Evolutionary conservation across 1,140 invertebrate species (phyloP).

Genomic region (Polypedilum pembai): DNA sequence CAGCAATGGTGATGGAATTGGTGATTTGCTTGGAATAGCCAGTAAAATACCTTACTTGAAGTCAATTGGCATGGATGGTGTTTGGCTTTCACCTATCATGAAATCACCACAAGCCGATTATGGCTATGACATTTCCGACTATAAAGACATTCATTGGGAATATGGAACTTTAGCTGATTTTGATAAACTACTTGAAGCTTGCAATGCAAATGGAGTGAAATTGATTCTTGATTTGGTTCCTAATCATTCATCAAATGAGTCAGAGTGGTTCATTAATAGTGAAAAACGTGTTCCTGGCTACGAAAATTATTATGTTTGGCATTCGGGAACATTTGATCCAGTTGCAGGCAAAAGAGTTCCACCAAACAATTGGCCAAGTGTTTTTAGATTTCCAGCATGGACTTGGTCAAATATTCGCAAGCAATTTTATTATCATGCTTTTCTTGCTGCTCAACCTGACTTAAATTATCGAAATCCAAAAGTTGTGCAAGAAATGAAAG

Average conservation of each 20-base stretch:
- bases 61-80: constrained; percentile 45
- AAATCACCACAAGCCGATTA: constrained; percentile 54
- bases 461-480: constrained; percentile 46
- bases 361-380: constrained; percentile 54
- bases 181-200: constrained; percentile 48
- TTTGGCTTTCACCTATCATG: constrained; percentile 62
- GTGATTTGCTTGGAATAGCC: constrained; percentile 55
- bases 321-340: constrained; percentile 37
- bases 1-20: constrained; percentile 65
- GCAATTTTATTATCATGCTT: constrained; percentile 48
- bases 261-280: constrained; percentile 57
- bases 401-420: constrained; percentile 39
- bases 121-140: constrained; percentile 64
- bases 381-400: constrained; percentile 40
- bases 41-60: constrained; percentile 43
- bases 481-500: constrained; percentile 47
- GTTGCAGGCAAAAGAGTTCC: constrained; percentile 38
- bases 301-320: constrained; percentile 62
- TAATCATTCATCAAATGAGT: constrained; percentile 59
- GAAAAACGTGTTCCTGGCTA: constrained; percentile 46
- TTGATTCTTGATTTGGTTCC: constrained; percentile 63
- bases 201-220: constrained; percentile 45
- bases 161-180: constrained; percentile 66
- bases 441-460: constrained; percentile 45
- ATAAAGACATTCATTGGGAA: constrained; percentile 54